These are phyloP conservation scores for Epiblema foenella DNA, from an alignment of 2,888 invertebrate genomes.

Conservation along the genomic window DNA sequence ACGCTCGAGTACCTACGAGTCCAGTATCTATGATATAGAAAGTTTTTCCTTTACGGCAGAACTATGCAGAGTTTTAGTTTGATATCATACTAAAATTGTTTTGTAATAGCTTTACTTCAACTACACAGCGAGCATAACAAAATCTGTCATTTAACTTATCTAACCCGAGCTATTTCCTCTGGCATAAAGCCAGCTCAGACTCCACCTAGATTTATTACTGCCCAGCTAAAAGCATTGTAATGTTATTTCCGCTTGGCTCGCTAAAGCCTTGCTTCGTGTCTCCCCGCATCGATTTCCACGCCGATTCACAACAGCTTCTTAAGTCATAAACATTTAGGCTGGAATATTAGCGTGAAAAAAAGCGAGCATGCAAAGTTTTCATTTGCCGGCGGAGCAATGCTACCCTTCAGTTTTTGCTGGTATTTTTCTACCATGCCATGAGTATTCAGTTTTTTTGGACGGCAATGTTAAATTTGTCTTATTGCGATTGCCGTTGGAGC, in stretches of 20 bases:
- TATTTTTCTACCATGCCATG: neutral
- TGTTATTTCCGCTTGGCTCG: conserved; percentile 29
- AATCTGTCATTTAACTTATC: conserved; percentile 8
- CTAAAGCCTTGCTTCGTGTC: conserved; percentile 27
- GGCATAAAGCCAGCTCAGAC: conserved; percentile 15
- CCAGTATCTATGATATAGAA: neutral
- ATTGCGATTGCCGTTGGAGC: conserved; percentile 22
- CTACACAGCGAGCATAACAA: neutral
- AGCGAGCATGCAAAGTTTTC: conserved; percentile 1
- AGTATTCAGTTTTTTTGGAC: conserved; percentile 25
- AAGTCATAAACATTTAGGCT: conserved; percentile 32
- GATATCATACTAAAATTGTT: neutral
- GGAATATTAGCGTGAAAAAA: conserved; percentile 39
- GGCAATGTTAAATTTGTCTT: conserved; percentile 28
- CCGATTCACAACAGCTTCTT: conserved; percentile 22
- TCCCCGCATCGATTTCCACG: conserved; percentile 28
- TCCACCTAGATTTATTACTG: conserved; percentile 6
- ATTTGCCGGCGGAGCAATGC: conserved; percentile 9
- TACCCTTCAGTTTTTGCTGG: neutral
- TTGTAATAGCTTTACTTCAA: neutral
- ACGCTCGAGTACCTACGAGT: neutral
- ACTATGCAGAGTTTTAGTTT: neutral
- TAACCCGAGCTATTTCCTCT: neutral
- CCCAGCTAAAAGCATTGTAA: conserved; percentile 35
- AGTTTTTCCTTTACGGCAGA: neutral